Conservation (phyloP, 2,113 vertebrate species). For the Ammodytes marinus region DNA sequence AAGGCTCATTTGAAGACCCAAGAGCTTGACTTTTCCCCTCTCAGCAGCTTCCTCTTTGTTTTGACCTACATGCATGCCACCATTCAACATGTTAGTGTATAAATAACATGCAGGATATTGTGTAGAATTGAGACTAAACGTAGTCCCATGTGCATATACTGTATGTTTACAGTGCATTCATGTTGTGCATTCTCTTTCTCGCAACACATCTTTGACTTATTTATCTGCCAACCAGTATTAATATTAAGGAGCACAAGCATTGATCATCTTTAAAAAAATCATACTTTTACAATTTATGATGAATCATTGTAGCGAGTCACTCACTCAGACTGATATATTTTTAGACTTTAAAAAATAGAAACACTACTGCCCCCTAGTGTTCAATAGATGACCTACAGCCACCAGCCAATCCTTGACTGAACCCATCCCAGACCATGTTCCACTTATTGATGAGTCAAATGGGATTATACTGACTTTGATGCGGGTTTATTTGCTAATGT, state of each 20-base stretch:
- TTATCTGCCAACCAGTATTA: background rate
- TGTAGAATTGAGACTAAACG: background rate
- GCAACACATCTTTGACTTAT: background rate
- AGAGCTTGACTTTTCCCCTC: too few species aligned
- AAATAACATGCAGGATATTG: background rate
- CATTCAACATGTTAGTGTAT: background rate
- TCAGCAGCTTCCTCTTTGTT: background rate
- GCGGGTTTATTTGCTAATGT: background rate
- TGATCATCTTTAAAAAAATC: background rate
- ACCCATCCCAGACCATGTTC: background rate
- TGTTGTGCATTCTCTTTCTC: background rate
- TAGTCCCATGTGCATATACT: background rate
- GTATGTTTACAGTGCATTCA: background rate
- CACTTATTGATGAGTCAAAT: constrained; percentile 18
- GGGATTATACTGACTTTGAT: constrained; percentile 4
- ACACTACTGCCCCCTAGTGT: constrained; percentile 59
- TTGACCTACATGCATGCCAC: background rate
- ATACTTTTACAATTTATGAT: background rate
- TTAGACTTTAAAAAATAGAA: background rate
- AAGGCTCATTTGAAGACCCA: background rate
- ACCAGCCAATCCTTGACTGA: background rate
- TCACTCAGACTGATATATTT: background rate
- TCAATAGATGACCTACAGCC: constrained; percentile 1
- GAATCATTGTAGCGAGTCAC: constrained; percentile 14
- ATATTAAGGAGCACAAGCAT: background rate